Evolutionary conservation across 2,113 vertebrate species (phyloP).

Genomic region (Rhinolophus ferrumequinum): DNA sequence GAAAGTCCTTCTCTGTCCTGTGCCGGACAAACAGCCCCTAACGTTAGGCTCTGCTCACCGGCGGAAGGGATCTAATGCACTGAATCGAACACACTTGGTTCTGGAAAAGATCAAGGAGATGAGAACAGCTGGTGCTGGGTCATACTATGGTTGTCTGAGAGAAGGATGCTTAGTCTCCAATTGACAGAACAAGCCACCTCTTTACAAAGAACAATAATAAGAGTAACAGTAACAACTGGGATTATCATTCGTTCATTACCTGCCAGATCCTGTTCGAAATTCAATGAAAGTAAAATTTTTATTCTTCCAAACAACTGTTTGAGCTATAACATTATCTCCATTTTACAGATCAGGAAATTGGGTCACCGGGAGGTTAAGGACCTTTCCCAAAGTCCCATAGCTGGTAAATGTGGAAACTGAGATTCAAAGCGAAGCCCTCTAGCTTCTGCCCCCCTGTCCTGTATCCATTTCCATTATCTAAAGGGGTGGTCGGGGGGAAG

Average conservation of each 20-base stretch:
- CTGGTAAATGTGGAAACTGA: background rate
- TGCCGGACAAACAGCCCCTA: background rate
- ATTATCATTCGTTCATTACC: background rate
- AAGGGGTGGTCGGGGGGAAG: background rate
- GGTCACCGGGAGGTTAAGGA: background rate
- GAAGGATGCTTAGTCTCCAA: background rate
- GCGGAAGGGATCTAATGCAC: background rate
- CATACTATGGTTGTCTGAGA: background rate
- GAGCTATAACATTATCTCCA: background rate
- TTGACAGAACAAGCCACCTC: background rate
- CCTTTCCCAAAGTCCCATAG: background rate
- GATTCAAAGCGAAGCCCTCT: background rate
- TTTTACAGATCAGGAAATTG: constrained; percentile 36
- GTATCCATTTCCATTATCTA: background rate
- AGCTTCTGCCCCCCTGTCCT: background rate
- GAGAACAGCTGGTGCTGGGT: background rate
- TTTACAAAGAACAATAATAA: background rate
- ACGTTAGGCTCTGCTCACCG: background rate
- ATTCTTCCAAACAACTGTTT: background rate
- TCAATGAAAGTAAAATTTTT: background rate
- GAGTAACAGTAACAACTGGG: background rate
- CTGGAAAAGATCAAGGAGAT: background rate
- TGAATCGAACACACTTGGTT: background rate
- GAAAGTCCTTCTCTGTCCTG: background rate
- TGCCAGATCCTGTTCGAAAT: background rate